phyloP scores from a whole-genome alignment of 2,113 vertebrate genomes.

The Marmota flaviventris region DNA sequence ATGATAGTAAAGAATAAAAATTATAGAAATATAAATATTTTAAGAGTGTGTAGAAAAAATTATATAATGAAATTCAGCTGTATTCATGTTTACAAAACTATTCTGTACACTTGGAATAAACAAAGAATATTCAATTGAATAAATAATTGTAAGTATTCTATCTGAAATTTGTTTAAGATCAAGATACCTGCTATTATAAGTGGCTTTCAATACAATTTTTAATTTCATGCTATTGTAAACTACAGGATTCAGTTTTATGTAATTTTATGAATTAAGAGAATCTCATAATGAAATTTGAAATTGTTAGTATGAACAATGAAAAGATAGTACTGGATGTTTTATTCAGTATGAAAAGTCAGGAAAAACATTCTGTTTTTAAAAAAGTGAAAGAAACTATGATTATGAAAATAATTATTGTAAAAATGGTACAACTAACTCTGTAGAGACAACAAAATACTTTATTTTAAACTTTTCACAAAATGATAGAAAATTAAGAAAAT shows the following conservation, averaged over 20 bases:
- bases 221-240: neutral
- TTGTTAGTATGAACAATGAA: neutral
- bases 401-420: neutral
- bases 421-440: neutral
- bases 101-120: too few relatives aligned
- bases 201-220: neutral
- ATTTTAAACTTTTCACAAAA: too few relatives aligned
- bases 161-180: neutral
- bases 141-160: neutral
- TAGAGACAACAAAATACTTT: neutral
- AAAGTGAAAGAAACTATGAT: neutral
- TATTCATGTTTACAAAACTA: neutral
- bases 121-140: neutral
- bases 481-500: neutral
- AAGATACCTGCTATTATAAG: neutral
- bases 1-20: neutral
- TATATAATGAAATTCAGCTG: neutral
- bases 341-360: neutral
- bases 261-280: neutral
- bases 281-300: neutral
- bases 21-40: neutral
- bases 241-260: neutral
- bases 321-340: neutral
- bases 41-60: neutral
- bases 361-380: neutral